Evolutionary conservation across 2,888 invertebrate genomes (phyloP).

Genomic region (Tiliacea citrago): DNA sequence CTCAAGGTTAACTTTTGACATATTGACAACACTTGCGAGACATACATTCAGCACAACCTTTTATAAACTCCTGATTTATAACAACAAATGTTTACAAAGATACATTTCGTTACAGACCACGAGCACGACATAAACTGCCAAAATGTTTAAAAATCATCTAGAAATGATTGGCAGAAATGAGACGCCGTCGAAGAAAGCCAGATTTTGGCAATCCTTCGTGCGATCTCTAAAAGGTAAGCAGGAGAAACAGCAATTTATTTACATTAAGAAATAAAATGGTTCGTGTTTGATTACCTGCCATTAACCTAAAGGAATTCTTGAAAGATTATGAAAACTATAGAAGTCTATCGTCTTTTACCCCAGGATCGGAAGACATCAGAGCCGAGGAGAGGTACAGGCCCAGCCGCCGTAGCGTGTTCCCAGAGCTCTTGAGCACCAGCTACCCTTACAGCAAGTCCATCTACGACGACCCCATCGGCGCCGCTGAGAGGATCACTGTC

Average conservation of each 20-base stretch:
- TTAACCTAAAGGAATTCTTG: background rate
- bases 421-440: constrained; percentile 93
- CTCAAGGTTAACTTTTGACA: constrained; percentile 78
- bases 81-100: constrained; percentile 32
- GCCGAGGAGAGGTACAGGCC: constrained; percentile 95
- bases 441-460: constrained; percentile 96
- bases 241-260: background rate
- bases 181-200: constrained; percentile 97
- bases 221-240: constrained; percentile 96
- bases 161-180: constrained; percentile 98
- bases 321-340: background rate
- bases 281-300: background rate
- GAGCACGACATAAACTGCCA: constrained; percentile 94
- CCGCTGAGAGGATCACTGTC: constrained; percentile 95
- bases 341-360: constrained; percentile 4
- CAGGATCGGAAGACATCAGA: constrained; percentile 97
- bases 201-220: constrained; percentile 98
- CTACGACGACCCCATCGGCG: constrained; percentile 95
- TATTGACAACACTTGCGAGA: constrained; percentile 40
- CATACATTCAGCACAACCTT: constrained; percentile 19
- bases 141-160: constrained; percentile 97
- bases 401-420: constrained; percentile 94
- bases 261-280: background rate
- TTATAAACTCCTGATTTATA: background rate
- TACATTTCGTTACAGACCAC: constrained; percentile 92